phyloP scores from a whole-genome alignment of 2,797 vertebrate genomes.

The Neostethus bicornis region DNA sequence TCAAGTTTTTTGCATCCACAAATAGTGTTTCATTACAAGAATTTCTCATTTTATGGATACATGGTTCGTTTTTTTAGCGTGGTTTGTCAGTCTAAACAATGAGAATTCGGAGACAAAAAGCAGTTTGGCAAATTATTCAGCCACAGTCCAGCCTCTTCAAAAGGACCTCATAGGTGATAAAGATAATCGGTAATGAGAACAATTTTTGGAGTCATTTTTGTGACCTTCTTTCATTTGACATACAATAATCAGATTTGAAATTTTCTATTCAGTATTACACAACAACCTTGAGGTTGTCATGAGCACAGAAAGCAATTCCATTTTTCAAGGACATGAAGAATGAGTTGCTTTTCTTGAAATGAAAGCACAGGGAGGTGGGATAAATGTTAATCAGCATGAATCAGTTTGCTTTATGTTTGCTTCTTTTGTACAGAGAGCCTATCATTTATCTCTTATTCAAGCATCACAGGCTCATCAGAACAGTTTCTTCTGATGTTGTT shows the following conservation, averaged over 20 bases:
- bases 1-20: too few species aligned
- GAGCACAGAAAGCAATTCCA: conserved; percentile 31
- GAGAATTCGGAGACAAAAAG: conserved; percentile 56
- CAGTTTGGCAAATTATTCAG: conserved; percentile 61
- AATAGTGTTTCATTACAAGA: too few species aligned
- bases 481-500: conserved; percentile 82
- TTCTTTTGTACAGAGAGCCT: conserved; percentile 44
- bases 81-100: conserved; percentile 47
- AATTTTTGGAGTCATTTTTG: conserved; percentile 57
- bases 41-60: too few species aligned
- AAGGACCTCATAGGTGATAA: conserved; percentile 68
- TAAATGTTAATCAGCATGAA: conserved; percentile 27
- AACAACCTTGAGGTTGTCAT: conserved; percentile 21
- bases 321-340: conserved; percentile 25
- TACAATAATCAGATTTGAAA: too few species aligned
- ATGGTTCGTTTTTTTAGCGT: conserved; percentile 7
- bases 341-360: neutral
- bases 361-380: conserved; percentile 6
- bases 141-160: conserved; percentile 63
- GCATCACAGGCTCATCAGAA: conserved; percentile 75
- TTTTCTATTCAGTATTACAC: too few species aligned
- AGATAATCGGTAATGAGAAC: conserved; percentile 75
- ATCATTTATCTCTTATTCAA: conserved; percentile 67
- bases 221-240: conserved; percentile 38
- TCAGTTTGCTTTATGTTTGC: conserved; percentile 37